Evolutionary conservation across 2,797 vertebrate species (phyloP), one percentile per base, ranked within the genome.

Genomic region (Notolabrus celidotus): DNA sequence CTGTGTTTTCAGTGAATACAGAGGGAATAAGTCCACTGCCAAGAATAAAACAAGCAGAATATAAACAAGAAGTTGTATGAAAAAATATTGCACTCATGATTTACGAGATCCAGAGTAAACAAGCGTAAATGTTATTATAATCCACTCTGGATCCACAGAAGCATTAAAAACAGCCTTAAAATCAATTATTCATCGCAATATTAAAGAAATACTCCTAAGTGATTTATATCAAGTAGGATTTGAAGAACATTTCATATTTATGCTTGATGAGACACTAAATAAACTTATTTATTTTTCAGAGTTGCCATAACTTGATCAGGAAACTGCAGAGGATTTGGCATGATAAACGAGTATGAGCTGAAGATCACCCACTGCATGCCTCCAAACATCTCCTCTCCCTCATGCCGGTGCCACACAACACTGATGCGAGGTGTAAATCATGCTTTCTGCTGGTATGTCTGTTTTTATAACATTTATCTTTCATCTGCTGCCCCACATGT

Each of bases 381-480:
- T 58, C 22, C 38, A 34, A 14, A 7, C 10, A 31, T 43, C 57
- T 7, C 10, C 43, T 39, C 42, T 36, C 9, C 49, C 33, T 55
- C 19, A 71, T 59, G 46, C 45, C 42, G 62, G 43, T 57, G 51
- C n/a, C 63, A 27, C 39, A 39, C 41, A 39, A 36, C 67, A 42
- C 36, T 12, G 68, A 51, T 53, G 54, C 64, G 20, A 64, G 2
- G 54, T 58, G 66, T 55, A 68, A 63, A 78, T 68, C 39, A 39
- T 4, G 8, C 46, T 42, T 68, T 66, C 68, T 80, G 53, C 60
- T 61, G 29, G 39, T 25, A 46, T 31, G 67, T 68, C 74, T 73
- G 34, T 61, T 83, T 89, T 85, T 82, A 69, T 65, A 74, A 71
- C 79, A 81, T 80, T 84, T 83, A 83, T 87, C 79, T 79, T 82